Evolutionary conservation across 2,888 invertebrate genomes (phyloP).

Genomic region (Onchidella celtica): DNA sequence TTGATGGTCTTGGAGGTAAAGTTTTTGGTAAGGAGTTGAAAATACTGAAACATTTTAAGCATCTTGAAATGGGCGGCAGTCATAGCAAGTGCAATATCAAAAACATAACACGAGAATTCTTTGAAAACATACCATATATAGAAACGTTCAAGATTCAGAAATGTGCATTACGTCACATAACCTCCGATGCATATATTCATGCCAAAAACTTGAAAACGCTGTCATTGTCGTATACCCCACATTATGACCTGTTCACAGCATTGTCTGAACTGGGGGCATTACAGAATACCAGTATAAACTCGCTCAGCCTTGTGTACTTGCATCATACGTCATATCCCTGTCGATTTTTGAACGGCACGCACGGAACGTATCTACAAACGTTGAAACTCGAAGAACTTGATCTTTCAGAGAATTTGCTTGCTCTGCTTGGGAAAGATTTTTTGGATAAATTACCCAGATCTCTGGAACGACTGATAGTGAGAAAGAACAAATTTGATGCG

Average conservation of each 20-base stretch:
- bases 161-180: neutral
- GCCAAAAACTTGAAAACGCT: neutral
- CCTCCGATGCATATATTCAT: neutral
- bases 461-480: neutral
- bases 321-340: neutral
- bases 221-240: neutral
- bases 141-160: neutral
- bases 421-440: constrained; percentile 10
- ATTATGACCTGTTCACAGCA: constrained; percentile 11
- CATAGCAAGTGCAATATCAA: neutral
- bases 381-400: neutral
- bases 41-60: neutral
- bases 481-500: neutral
- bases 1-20: neutral
- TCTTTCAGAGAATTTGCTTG: neutral
- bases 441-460: neutral
- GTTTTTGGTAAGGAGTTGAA: constrained; percentile 16
- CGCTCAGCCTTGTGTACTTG: neutral
- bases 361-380: neutral
- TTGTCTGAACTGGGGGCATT: neutral
- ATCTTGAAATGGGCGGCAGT: no score
- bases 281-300: neutral
- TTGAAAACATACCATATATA: constrained; percentile 11
- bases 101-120: constrained; percentile 10
- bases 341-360: neutral